Base-by-base conservation (phyloP, 1,140 invertebrate species). In the Pseudoatta argentina region DNA sequence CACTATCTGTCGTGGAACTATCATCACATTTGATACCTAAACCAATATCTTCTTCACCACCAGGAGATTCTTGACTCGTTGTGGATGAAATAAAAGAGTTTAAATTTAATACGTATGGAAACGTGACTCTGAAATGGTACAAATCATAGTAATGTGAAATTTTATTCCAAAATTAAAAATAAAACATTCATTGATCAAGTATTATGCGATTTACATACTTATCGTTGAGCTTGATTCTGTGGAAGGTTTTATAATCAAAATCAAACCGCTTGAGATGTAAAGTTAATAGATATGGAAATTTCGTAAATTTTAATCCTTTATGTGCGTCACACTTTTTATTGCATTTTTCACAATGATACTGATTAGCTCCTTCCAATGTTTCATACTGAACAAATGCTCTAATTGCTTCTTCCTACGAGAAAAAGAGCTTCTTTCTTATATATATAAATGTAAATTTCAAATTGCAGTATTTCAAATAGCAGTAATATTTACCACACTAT, bases 251-350 rank as follows among this genome's bases (percentile, higher is more conserved):
- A 91, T 98, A 98, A 94, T 99, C 98, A 95, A 98, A 99, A 95
- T 98, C 98, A 94, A 99, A 99, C 82, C 98, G 96, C 94, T 98
- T 99, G 76, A 99, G 95, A 93, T 99, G 98, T 85, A 99, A 94
- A 0, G 98, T 98, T 18, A 99, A 94, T 66, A 99, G 95, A 94
- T 99, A 99, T 0, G 98, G 98, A 94, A 99, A 98, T 82, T 97
- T 97, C 14, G 97, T 97, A 92, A 99, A 98, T 92, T 98, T 98
- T 21, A 99, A 95, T 53, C 98, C 98, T 95, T 99, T 99, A 92
- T 99, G 98, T 48, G 98, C 98, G 94, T 99, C 97, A 94, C 98
- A 98, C 92, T 98, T 98, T 92, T 98, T 97, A 91, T 97, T 96
- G 95, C 98, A 99, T 86, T 97, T 97, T 89, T 98, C 98, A 95